Percentiles rank a stretch among this genome's conserved stretches.
Evolutionary conservation across 2,797 vertebrate species (phyloP).

Genomic region (Oryzias dopingdopingensis): DNA sequence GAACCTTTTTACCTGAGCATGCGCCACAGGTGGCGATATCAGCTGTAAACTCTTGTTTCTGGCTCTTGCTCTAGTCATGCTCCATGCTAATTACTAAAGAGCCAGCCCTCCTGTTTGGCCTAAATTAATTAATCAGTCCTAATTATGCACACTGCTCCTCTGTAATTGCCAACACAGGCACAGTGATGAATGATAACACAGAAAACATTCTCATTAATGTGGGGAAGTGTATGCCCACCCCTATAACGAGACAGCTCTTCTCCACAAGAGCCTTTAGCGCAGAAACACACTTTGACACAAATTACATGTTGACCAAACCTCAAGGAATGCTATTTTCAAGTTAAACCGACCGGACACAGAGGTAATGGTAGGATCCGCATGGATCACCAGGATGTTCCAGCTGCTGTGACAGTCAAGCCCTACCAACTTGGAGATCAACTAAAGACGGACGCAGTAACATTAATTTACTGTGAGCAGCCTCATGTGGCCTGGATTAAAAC

Average conservation of each 20-base stretch:
- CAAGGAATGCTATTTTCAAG: slow-evolving; percentile 34
- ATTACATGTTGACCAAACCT: slow-evolving; percentile 43
- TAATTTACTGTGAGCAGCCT: slow-evolving; percentile 52
- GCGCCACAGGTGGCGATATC: slow-evolving; percentile 66
- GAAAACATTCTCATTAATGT: slow-evolving; percentile 77
- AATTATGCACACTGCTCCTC: slow-evolving; percentile 79
- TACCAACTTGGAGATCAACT: slow-evolving; percentile 58
- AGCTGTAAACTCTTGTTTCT: slow-evolving; percentile 68
- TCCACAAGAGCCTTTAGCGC: slow-evolving; percentile 45
- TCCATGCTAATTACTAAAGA: slow-evolving; percentile 74
- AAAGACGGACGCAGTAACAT: slow-evolving; percentile 24
- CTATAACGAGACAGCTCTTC: slow-evolving; percentile 70
- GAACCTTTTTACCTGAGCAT: slow-evolving; percentile 28
- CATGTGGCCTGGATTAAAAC: slow-evolving; percentile 54
- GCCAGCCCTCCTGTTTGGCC: slow-evolving; percentile 78
- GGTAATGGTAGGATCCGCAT: slow-evolving; percentile 43
- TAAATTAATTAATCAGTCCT: slow-evolving; percentile 84
- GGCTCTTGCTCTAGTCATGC: slow-evolving; percentile 56
- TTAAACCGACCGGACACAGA: slow-evolving; percentile 38
- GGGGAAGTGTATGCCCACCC: slow-evolving; percentile 69
- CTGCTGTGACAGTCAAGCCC: slow-evolving; percentile 52
- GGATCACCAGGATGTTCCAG: slow-evolving; percentile 49
- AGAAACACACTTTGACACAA: slow-evolving; percentile 43
- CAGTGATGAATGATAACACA: slow-evolving; percentile 77
- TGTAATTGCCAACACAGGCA: slow-evolving; percentile 78